Evolutionary conservation across 2,888 invertebrate genomes (phyloP), one percentile per base, ranked within the genome.

Genomic region (Augochlorella aurata): DNA sequence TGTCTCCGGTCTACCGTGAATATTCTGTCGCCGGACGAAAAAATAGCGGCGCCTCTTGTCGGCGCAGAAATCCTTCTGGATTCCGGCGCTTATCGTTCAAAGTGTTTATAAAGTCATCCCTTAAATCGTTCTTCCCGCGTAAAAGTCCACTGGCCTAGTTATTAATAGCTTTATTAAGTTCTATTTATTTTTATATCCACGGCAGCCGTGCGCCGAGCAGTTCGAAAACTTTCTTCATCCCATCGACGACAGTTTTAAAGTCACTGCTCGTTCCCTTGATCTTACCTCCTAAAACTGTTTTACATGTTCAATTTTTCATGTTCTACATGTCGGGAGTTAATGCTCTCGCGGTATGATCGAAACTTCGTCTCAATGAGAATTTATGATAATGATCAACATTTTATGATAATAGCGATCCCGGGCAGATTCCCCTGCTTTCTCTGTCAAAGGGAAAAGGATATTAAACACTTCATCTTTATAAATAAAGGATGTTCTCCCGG

Each of bases 291-390:
- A 12, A 68, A 68, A 68, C 68, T 50, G 18, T 50, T 68, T 68
- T 68, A 68, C 68, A 68, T 50, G 68, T 68, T 50, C 68, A 68
- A 68, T 68, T 68, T 68, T 68, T 68, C 68, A 68, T 68, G 68
- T 68, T 50, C 21, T 29, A 68, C 49, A 68, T 68, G 68, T 50
- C 68, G 49, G 29, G 49, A 68, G 24, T 68, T 68, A 68, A 68
- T 50, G 68, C 68, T 68, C 29, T 50, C 50, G 38, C 63, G 52
- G 29, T 52, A 38, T 18, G 69, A 52, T 12, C 69, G 52, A 52
- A 18, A 52, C 69, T 69, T 38, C n/a, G 38, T n/a, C n/a, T 52
- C 38, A 10, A 69, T 69, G 52, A 69, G 50, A 69, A 69, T 69
- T 69, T 69, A 69, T 69, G 52, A 52, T 68, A 69, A 69, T 69